Percentiles rank a stretch among this genome's conserved stretches.
Conservation (phyloP, 2,888 invertebrate species). For the Epistrophella euchroma region DNA sequence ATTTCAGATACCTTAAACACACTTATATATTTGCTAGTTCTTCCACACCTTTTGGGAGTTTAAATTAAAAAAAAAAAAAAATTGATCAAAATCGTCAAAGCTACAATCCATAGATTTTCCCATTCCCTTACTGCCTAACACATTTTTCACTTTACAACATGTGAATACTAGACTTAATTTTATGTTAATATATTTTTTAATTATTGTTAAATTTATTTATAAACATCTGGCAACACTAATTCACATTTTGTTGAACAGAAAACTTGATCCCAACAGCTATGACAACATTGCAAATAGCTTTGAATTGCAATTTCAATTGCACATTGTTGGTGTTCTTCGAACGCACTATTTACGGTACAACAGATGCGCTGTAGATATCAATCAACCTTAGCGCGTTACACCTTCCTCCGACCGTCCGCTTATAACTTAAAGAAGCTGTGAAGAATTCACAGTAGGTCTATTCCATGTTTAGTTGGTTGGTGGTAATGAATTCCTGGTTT, state of each 20-base stretch:
- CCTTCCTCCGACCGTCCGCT: not conserved
- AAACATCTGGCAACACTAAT: not conserved
- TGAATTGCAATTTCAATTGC: slow-evolving; percentile 59
- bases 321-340: slow-evolving; percentile 40
- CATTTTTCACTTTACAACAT: too few relatives aligned
- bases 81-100: too few relatives aligned
- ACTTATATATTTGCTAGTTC: too few relatives aligned
- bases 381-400: slow-evolving; percentile 3
- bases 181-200: not conserved
- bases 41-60: too few relatives aligned
- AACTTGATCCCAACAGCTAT: not conserved
- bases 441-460: slow-evolving; percentile 1
- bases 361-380: slow-evolving; percentile 62
- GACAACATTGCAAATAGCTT: slow-evolving; percentile 40
- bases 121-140: too few relatives aligned
- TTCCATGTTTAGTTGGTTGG: not conserved
- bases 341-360: slow-evolving; percentile 71
- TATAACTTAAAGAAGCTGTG: slow-evolving; percentile 5
- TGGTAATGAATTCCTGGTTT: slow-evolving; percentile 45
- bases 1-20: too few relatives aligned
- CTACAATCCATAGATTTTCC: too few relatives aligned
- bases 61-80: too few relatives aligned
- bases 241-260: not conserved
- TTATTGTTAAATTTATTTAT: too few relatives aligned
- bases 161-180: too few relatives aligned